Conservation (phyloP, 2,113 vertebrate species). For the Protobothrops flavoviridis region DNA sequence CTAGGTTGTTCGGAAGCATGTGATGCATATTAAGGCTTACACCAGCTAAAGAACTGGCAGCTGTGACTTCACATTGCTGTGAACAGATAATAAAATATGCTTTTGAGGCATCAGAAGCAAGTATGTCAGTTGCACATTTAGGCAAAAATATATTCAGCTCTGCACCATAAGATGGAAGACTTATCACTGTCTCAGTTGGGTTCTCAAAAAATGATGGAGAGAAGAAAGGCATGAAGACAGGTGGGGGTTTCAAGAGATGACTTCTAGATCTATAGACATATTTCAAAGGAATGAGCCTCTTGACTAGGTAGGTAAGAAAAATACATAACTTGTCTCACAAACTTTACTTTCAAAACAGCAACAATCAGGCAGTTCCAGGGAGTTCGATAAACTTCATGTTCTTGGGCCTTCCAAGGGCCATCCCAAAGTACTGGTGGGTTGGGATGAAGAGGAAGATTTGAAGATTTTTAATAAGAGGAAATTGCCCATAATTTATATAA, state of each 20-base stretch:
- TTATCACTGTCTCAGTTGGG: neutral
- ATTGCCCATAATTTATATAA: neutral
- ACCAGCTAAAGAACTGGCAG: neutral
- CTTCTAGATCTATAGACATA: neutral
- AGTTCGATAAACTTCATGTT: neutral
- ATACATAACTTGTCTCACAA: neutral
- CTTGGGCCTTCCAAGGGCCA: neutral
- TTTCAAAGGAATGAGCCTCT: neutral
- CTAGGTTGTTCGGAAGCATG: neutral
- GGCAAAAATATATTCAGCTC: neutral
- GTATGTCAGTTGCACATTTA: neutral
- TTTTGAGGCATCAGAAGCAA: neutral
- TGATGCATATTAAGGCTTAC: neutral
- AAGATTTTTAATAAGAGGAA: neutral
- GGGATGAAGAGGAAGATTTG: neutral
- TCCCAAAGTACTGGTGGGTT: neutral
- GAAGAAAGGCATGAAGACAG: neutral
- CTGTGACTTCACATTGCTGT: neutral
- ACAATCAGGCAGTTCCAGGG: neutral
- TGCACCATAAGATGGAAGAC: neutral
- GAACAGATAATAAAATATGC: neutral
- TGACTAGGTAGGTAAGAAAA: neutral
- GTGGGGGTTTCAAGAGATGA: neutral
- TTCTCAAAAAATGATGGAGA: neutral
- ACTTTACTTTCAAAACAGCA: neutral